These are phyloP conservation scores for Trissolcus japonicus DNA, from an alignment of 2,888 invertebrate genomes.

Conservation along the genomic window DNA sequence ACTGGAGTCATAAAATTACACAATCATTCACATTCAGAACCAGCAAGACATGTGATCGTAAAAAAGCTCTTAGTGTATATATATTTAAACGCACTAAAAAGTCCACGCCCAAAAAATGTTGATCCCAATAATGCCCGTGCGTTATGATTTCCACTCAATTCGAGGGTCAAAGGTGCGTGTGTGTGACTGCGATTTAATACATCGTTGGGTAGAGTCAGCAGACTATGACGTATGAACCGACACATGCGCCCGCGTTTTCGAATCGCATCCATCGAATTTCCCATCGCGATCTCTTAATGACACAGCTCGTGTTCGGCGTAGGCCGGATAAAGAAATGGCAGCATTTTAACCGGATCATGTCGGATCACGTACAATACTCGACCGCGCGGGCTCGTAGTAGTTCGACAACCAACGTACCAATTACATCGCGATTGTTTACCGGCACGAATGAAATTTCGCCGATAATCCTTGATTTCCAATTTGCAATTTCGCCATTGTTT, in stretches of 20 bases:
- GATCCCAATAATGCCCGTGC: neutral
- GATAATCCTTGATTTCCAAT: too few species aligned
- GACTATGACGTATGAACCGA: constrained; percentile 45
- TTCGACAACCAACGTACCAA: too few species aligned
- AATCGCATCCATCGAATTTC: constrained; percentile 13
- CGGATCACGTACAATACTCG: too few species aligned
- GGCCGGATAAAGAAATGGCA: too few species aligned
- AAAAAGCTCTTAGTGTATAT: too few species aligned
- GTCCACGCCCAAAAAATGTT: too few species aligned
- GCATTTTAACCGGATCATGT: too few species aligned
- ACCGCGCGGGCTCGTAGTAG: too few species aligned
- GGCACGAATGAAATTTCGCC: too few species aligned
- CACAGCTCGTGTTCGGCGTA: neutral
- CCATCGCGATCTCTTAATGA: neutral
- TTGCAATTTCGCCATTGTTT: too few species aligned
- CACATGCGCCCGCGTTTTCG: constrained; percentile 3
- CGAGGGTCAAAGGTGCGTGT: constrained; percentile 15
- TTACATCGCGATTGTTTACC: too few species aligned
- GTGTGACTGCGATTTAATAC: constrained; percentile 43
- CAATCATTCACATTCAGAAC: neutral
- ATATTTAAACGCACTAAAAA: neutral
- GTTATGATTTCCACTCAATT: neutral
- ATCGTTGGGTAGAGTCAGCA: constrained; percentile 33
- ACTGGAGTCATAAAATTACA: constrained; percentile 10
- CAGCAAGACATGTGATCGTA: too few species aligned